A percentile compares a stretch with the other conserved stretches of the same genome.
phyloP scores from a whole-genome alignment of 2,113 vertebrate genomes.

The Serinus canaria region DNA sequence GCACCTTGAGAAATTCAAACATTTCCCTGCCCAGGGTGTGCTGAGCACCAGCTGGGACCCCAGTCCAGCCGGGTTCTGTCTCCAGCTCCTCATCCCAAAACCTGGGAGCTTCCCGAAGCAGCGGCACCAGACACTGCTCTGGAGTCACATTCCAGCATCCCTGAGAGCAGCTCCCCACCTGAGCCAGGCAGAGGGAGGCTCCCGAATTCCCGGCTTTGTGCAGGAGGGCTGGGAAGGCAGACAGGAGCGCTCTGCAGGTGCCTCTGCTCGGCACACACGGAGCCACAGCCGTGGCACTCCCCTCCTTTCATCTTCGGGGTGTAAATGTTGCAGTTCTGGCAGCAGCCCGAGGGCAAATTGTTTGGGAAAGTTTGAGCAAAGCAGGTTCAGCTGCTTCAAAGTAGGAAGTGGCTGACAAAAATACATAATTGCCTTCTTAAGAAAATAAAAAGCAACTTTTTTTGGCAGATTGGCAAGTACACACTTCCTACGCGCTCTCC shows the following conservation, averaged over 20 bases:
- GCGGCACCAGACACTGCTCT: neutral
- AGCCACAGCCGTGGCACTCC: neutral
- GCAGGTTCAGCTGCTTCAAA: constrained; percentile 59
- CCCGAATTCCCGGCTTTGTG: neutral
- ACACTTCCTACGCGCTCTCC: constrained; percentile 54
- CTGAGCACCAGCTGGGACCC: neutral
- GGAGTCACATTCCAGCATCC: neutral
- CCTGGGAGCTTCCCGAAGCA: neutral
- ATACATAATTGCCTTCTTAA: constrained; percentile 59
- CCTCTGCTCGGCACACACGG: neutral
- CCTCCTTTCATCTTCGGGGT: neutral
- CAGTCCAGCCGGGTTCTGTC: neutral
- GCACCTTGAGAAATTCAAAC: neutral
- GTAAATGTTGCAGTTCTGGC: constrained; percentile 31
- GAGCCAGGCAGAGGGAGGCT: neutral
- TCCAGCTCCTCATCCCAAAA: neutral
- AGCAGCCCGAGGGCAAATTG: constrained; percentile 52
- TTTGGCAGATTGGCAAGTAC: constrained; percentile 57
- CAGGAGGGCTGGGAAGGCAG: neutral
- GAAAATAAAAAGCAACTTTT: constrained; percentile 60
- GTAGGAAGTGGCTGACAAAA: constrained; percentile 53
- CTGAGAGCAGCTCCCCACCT: neutral
- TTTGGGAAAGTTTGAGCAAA: constrained; percentile 56
- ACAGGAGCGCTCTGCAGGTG: neutral
- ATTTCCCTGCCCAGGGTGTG: neutral